Evolutionary conservation across 2,113 vertebrate genomes (phyloP).

Genomic region (Conger conger): DNA sequence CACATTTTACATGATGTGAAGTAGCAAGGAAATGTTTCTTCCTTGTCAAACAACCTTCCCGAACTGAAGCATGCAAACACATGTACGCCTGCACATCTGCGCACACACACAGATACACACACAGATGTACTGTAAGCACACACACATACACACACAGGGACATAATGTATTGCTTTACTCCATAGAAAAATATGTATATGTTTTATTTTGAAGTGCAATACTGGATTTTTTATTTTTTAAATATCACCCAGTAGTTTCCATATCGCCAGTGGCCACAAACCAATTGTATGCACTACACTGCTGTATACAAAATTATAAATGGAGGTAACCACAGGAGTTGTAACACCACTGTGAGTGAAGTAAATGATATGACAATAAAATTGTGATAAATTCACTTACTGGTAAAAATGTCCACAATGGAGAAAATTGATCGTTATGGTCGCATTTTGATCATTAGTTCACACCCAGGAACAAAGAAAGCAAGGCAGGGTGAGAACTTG

Average conservation of each 20-base stretch:
- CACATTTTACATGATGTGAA: slow-evolving; percentile 60
- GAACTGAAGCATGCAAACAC: no score
- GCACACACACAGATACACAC: not conserved
- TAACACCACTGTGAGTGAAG: not conserved
- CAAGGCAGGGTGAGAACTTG: not conserved
- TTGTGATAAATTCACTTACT: not conserved
- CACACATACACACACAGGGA: not conserved
- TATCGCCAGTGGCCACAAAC: no score
- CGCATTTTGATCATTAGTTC: not conserved
- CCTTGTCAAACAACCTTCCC: not conserved
- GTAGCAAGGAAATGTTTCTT: not conserved
- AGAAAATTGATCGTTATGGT: no score
- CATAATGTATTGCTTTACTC: not conserved
- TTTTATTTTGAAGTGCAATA: not conserved
- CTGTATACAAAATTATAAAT: not conserved
- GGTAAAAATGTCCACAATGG: not conserved
- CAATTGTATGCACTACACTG: no score
- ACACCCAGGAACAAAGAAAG: not conserved
- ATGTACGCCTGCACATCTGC: no score
- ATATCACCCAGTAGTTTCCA: no score
- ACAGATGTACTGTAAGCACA: no score
- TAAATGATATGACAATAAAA: not conserved
- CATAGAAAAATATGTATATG: not conserved
- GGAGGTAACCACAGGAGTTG: not conserved
- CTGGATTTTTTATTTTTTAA: no score